Percentiles rank a stretch among this genome's conserved stretches.
These are phyloP conservation scores for Frieseomelitta varia DNA, from an alignment of 1,140 invertebrate genomes.

Conservation along the genomic window DNA sequence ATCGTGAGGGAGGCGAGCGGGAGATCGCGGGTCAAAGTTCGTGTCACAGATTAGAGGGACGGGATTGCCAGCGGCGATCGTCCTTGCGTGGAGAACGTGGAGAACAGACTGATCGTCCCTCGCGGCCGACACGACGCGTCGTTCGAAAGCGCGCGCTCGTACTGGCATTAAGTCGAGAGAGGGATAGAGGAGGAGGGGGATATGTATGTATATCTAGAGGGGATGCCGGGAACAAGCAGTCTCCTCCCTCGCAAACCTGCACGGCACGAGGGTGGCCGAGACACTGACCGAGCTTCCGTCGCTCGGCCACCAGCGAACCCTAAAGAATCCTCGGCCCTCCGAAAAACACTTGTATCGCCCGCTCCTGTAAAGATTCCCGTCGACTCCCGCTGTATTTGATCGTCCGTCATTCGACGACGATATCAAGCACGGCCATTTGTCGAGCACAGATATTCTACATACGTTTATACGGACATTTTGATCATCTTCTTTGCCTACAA, in stretches of 20 bases:
- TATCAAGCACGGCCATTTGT: no score
- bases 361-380: background rate
- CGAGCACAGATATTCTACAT: no score
- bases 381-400: background rate
- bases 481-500: no score
- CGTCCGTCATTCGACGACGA: no score
- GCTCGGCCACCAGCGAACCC: conserved; percentile 30
- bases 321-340: conserved; percentile 31
- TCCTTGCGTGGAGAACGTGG: conserved; percentile 68
- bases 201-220: conserved; percentile 53
- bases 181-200: conserved; percentile 41
- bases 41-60: conserved; percentile 43
- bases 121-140: conserved; percentile 57
- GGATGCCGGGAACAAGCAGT: conserved; percentile 58
- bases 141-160: conserved; percentile 69
- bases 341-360: conserved; percentile 9
- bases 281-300: conserved; percentile 67
- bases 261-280: conserved; percentile 66
- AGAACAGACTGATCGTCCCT: conserved; percentile 68
- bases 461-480: no score
- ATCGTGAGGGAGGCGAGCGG: conserved; percentile 27
- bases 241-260: conserved; percentile 61
- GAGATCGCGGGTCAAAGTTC: conserved; percentile 49
- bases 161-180: conserved; percentile 65
- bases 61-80: conserved; percentile 35